Evolutionary conservation across 2,113 vertebrate species (phyloP).

Genomic region (Gymnogyps californianus): DNA sequence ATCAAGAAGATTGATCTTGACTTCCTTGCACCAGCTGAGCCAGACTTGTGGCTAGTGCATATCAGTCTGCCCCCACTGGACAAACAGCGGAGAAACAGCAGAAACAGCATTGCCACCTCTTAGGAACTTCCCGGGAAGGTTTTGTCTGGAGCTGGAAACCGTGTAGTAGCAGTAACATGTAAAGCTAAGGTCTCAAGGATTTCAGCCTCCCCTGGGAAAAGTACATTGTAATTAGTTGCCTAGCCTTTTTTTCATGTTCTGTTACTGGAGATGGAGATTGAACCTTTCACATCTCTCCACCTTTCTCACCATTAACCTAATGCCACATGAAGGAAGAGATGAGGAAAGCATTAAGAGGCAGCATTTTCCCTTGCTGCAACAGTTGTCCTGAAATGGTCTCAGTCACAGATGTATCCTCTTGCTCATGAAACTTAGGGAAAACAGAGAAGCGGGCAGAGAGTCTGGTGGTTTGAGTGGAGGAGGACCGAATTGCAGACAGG

Average conservation of each 20-base stretch:
- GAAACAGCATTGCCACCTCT: neutral
- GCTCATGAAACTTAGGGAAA: neutral
- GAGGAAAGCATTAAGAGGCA: neutral
- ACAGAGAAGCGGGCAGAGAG: neutral
- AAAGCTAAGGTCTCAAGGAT: neutral
- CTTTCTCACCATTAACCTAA: neutral
- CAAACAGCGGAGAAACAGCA: neutral
- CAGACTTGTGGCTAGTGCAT: neutral
- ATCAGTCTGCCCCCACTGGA: neutral
- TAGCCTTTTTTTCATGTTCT: neutral
- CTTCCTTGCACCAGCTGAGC: neutral
- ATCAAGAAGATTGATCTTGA: neutral
- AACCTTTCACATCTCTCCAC: neutral
- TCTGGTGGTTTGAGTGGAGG: neutral
- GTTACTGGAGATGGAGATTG: neutral
- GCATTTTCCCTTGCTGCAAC: neutral
- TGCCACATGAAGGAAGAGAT: neutral
- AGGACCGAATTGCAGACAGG: neutral
- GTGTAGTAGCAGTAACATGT: too few species aligned
- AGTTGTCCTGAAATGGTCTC: neutral
- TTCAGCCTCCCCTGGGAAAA: neutral
- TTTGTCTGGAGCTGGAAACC: neutral
- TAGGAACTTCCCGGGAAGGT: neutral
- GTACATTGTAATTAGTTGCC: neutral
- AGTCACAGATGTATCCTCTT: neutral